phyloP scores from a whole-genome alignment of 2,797 vertebrate genomes.

The Phylloscopus collybita region DNA sequence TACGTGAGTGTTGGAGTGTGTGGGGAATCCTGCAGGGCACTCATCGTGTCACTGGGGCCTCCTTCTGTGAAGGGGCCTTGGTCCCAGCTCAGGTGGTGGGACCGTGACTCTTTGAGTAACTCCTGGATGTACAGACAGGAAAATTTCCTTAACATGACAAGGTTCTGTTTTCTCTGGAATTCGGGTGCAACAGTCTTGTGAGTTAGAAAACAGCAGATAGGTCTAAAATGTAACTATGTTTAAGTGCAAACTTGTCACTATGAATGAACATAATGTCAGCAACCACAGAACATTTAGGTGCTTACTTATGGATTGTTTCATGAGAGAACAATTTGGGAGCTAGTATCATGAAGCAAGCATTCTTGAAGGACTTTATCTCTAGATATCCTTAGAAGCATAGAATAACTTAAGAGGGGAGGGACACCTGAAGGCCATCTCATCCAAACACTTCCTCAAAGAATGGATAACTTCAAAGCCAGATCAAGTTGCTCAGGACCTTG shows the following conservation, averaged over 20 bases:
- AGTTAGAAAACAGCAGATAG: background rate
- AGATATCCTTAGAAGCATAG: background rate
- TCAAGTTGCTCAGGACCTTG: background rate
- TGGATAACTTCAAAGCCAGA: background rate
- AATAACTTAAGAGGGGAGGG: background rate
- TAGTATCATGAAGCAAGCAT: background rate
- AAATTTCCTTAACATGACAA: background rate
- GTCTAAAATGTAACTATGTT: background rate
- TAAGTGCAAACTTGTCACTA: background rate
- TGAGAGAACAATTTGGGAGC: background rate
- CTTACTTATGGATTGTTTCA: background rate
- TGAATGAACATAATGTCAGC: background rate
- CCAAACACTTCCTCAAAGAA: background rate
- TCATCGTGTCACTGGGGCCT: rapidly evolving
- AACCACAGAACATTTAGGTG: background rate
- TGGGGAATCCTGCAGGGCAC: background rate
- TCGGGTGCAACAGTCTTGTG: background rate
- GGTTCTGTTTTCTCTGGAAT: background rate
- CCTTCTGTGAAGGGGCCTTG: too few species aligned
- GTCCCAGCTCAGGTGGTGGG: background rate
- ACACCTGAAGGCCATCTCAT: background rate
- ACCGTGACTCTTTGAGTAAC: background rate
- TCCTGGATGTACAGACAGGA: background rate
- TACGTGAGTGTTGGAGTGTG: background rate
- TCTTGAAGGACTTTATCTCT: background rate